These are phyloP conservation scores for Paraplagusia blochii DNA, from an alignment of 2,113 vertebrate species.

Conservation along the genomic window DNA sequence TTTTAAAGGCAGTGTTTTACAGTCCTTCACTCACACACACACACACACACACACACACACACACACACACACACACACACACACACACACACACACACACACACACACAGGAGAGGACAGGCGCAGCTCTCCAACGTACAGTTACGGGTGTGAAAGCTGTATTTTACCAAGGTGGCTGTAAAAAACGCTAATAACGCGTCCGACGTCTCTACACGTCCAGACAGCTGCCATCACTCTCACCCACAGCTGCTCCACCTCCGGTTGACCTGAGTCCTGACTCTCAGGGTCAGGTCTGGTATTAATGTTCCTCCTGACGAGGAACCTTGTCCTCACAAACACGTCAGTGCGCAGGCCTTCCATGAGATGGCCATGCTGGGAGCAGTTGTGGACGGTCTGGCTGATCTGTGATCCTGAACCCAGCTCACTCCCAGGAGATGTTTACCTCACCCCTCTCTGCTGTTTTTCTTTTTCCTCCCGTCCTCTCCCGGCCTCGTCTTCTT, in stretches of 20 bases:
- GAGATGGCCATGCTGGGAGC: no score
- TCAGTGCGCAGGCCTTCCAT: not conserved
- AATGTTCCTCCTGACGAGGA: constrained; percentile 39
- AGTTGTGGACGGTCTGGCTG: constrained; percentile 28
- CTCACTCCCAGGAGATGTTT: constrained; percentile 26
- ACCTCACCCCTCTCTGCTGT: constrained; percentile 38
- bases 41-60: not conserved
- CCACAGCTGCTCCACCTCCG: constrained; percentile 42
- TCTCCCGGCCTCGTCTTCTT: not conserved
- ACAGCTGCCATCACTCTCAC: constrained; percentile 35
- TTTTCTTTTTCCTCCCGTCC: not conserved
- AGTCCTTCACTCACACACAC: not conserved
- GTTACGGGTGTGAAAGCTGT: not conserved
- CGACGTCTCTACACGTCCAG: constrained; percentile 22
- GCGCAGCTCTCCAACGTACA: not conserved
- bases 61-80: no score
- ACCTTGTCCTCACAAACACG: not conserved
- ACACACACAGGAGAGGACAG: not conserved
- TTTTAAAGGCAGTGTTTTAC: not conserved
- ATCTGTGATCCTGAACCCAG: constrained; percentile 41
- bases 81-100: not conserved
- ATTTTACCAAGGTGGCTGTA: constrained; percentile 11
- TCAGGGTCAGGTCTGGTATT: constrained; percentile 40
- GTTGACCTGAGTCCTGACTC: constrained; percentile 21
- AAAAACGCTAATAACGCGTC: constrained; percentile 16